These are phyloP conservation scores for Hydrolagus affinis DNA, from an alignment of 2,113 vertebrate genomes.

Conservation along the genomic window DNA sequence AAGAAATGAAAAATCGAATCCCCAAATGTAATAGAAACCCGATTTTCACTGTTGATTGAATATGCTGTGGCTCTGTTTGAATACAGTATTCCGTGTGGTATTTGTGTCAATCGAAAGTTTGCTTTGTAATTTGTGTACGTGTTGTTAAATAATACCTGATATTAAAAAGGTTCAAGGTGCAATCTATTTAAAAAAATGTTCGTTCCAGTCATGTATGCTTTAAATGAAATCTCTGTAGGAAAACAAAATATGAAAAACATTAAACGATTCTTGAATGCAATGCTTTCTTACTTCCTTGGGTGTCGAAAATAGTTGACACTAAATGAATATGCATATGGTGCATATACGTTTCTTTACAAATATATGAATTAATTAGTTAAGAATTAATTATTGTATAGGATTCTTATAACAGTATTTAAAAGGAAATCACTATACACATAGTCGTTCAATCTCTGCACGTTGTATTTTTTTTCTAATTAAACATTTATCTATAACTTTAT, in stretches of 20 bases:
- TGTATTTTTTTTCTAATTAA: not conserved
- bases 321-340: not conserved
- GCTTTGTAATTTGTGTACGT: constrained; percentile 30
- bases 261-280: constrained; percentile 25
- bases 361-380: not conserved
- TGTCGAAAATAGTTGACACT: not conserved
- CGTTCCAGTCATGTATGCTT: constrained; percentile 23
- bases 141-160: constrained; percentile 26
- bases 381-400: not conserved
- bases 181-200: constrained; percentile 30
- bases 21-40: constrained; percentile 26
- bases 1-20: not conserved
- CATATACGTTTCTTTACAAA: not conserved
- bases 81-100: constrained; percentile 19
- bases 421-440: not conserved
- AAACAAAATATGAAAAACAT: constrained; percentile 19
- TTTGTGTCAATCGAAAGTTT: constrained; percentile 28
- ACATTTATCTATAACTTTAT: not conserved
- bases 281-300: not conserved
- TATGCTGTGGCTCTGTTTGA: not conserved
- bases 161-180: constrained; percentile 25
- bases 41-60: constrained; percentile 9
- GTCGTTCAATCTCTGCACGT: too few relatives aligned
- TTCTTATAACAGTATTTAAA: not conserved
- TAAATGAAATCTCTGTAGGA: constrained; percentile 18